Evolutionary conservation across 1,140 invertebrate genomes (phyloP), one percentile per base, ranked within the genome.

Genomic region (Cherax quadricarinatus): DNA sequence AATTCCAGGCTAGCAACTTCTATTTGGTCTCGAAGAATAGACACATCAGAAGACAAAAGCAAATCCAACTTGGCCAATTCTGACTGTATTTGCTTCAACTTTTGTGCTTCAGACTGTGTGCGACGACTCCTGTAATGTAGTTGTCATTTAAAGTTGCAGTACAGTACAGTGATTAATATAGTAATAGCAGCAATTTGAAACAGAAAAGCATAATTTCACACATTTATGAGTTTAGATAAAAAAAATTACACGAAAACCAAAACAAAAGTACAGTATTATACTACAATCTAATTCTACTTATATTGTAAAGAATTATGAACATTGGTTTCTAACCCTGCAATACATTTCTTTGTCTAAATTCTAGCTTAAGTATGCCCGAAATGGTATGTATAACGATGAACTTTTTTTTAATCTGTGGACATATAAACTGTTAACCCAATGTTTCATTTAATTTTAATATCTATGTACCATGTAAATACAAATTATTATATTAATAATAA

Each of bases 11-110:
- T 97, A 2, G 97, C 97, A 75, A 95, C 95, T 95, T 98, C 97
- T 94, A 98, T 98, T 95, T 97, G 96, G 94, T 97, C 96, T 81
- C 97, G 95, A 49, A 98, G 95, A 86, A 98, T 96, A 21, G 96
- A 95, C 2, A 98, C 97, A 95, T 98, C 97, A 92, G 96, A 95
- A 83, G 95, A 96, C 10, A 96, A 93, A 24, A 95, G 93, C 30
- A 94, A 93, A 94, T 98, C 97, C 51, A 98, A 94, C 93, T 97
- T 96, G 94, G 96, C 96, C 75, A 98, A 94, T 94, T 97, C 97
- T 94, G 96, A 96, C 94, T 97, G 97, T 83, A 97, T 97, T 93
- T 97, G 96, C 92, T 96, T 96, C 82, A 97, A 94, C 94, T 97
- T 97, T 73, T 96, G 94, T 2, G 96, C 96, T 95, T 98, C 97